Evolutionary conservation across 1,140 invertebrate genomes (phyloP), one percentile per base, ranked within the genome.

Genomic region (Camponotus floridanus): DNA sequence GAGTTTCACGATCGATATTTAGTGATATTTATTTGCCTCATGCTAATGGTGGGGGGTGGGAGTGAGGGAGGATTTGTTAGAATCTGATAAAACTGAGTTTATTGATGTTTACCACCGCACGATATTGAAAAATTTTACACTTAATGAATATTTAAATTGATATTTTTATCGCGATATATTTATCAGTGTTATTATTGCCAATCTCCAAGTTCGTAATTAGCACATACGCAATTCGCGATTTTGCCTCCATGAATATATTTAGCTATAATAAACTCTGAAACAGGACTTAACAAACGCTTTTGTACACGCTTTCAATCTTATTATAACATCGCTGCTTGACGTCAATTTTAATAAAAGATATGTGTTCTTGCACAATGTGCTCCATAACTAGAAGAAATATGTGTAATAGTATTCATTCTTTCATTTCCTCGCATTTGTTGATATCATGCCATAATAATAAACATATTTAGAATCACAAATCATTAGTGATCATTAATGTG

Each of bases 1-100:
- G 79, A 74, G 39, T 31, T 18, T n/a, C 5, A 18, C 68, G 55
- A 83, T 83, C 79, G 68, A 83, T 83, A 74, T 83, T 83, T 83
- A 74, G 79, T n/a, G 70, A 83, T 83, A 74, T 74, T 83, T 59
- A 55, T 73, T 83, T 74, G 68, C 18, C n/a, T n/a, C 31, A 4
- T n/a, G 31, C 31, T 42, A 78, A 31, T 39, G n/a, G 57, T 26
- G 26, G 26, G 26, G 26, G 26, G 26, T 1, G 0, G 0, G 26
- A 1, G 26, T 26, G 26, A 1, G 26, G 26, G 26, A 26, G 26
- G 26, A 1, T 74, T 59, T 11, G 51, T 18, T 39, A 5, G 68
- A 61, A 73, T 73, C 45, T 13, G 9, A 61, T 36, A 26, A 73
- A 59, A 21, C n/a, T 36, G 18, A 15, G 42, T 62, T 59, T 74